phyloP scores from a whole-genome alignment of 37 sponge, comb jelly and placozoan genomes.

The Dysidea cf. avara region DNA sequence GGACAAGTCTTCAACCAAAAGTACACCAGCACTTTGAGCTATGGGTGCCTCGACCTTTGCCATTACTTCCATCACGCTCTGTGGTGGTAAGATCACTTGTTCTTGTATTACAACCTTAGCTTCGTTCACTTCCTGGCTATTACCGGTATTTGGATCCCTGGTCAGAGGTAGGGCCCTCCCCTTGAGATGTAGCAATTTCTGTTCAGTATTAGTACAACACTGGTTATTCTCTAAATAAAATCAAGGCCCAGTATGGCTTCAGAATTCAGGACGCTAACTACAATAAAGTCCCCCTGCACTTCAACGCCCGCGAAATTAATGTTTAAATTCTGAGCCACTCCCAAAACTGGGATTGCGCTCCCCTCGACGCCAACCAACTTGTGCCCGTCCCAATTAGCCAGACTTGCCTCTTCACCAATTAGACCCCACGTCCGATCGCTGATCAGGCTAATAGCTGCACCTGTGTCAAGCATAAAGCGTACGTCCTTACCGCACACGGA shows the following conservation, averaged over 20 bases:
- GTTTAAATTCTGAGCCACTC: neutral
- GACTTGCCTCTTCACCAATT: neutral
- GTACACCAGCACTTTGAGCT: too few relatives aligned
- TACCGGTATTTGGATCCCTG: neutral
- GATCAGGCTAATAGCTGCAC: slow-evolving; percentile 54
- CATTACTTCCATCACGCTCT: neutral
- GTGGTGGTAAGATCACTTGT: neutral
- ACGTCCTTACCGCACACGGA: slow-evolving; percentile 10
- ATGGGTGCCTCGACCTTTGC: too few relatives aligned
- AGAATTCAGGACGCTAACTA: slow-evolving; percentile 18
- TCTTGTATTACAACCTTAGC: neutral
- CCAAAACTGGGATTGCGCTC: slow-evolving; percentile 11
- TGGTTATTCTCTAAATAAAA: slow-evolving; percentile 19
- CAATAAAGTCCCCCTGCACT: slow-evolving; percentile 1
- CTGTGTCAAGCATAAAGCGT: slow-evolving; percentile 40
- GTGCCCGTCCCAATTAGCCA: slow-evolving; percentile 26
- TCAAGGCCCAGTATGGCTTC: slow-evolving; percentile 38
- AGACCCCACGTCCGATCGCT: slow-evolving; percentile 7
- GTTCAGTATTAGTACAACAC: neutral
- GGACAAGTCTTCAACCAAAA: too few relatives aligned
- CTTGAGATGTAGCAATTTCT: neutral
- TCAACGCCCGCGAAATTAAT: neutral
- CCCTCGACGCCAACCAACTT: slow-evolving; percentile 43
- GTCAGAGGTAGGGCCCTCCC: neutral
- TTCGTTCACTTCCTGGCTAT: neutral